phyloP scores from a whole-genome alignment of 2,797 vertebrate species.

The Australoheros facetus region DNA sequence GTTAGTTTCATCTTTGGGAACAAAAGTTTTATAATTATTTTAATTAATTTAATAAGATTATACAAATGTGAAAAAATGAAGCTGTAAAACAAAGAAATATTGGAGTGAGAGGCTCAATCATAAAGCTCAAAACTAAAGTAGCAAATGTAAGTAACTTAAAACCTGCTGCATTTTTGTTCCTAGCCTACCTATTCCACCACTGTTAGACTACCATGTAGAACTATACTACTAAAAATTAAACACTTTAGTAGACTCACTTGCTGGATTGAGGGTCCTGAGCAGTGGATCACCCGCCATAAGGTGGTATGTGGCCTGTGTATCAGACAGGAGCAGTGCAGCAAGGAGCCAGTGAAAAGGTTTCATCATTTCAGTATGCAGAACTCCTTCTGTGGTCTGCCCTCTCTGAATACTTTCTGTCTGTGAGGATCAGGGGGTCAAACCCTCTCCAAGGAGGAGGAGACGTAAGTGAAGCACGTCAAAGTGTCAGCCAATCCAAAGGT shows the following conservation, averaged over 20 bases:
- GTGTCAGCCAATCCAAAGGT: constrained; percentile 67
- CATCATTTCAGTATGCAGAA: constrained; percentile 59
- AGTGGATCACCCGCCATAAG: constrained; percentile 58
- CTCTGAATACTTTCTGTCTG: background rate
- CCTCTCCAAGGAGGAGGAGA: constrained; percentile 60
- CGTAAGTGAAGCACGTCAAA: constrained; percentile 39
- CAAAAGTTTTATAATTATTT: too few relatives aligned
- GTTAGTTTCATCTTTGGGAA: too few relatives aligned
- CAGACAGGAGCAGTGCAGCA: constrained; percentile 68
- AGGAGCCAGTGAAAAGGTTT: constrained; percentile 67
- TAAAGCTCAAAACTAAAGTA: too few relatives aligned
- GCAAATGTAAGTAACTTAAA: too few relatives aligned
- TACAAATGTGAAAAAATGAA: too few relatives aligned
- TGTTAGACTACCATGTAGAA: background rate
- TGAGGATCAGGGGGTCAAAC: constrained; percentile 13
- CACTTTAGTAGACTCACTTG: constrained; percentile 68
- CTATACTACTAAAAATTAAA: background rate
- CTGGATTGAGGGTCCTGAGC: constrained; percentile 67
- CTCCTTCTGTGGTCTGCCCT: constrained; percentile 14
- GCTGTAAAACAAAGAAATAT: too few relatives aligned
- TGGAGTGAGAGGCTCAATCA: too few relatives aligned
- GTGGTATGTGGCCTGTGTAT: constrained; percentile 71
- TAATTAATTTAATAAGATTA: too few relatives aligned
- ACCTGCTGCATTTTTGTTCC: background rate
- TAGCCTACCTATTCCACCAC: background rate